phyloP scores from a whole-genome alignment of 2,797 vertebrate genomes.

The Hoplostethus mediterraneus region DNA sequence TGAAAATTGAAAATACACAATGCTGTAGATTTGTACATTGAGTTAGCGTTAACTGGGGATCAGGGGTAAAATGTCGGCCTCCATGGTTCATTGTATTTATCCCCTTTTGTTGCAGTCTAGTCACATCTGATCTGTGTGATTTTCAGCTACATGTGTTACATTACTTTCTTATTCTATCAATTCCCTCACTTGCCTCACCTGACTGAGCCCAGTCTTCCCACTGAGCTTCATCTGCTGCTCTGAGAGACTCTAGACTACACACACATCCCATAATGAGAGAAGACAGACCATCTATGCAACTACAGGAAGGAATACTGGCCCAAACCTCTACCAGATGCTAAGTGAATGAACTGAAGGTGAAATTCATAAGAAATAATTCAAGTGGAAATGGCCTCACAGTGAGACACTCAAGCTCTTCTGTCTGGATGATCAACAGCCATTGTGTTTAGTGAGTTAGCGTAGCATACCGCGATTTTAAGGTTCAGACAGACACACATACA shows the following conservation, averaged over 20 bases:
- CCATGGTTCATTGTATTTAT: conserved; percentile 44
- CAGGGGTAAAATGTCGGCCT: too few species aligned
- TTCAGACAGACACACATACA: background rate
- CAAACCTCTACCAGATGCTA: conserved; percentile 43
- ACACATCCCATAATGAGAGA: conserved; percentile 44
- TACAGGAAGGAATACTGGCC: conserved; percentile 52
- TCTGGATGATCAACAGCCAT: background rate
- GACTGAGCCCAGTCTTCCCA: background rate
- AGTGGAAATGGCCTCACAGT: conserved; percentile 25
- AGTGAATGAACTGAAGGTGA: conserved; percentile 52
- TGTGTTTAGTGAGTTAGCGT: background rate
- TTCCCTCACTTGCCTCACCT: background rate
- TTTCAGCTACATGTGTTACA: background rate
- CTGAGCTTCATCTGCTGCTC: background rate
- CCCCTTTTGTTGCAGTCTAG: conserved; percentile 16
- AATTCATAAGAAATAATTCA: conserved; percentile 51
- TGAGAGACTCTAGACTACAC: conserved; percentile 25
- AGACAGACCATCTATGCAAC: conserved; percentile 44
- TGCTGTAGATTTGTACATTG: background rate
- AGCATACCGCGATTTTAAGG: background rate
- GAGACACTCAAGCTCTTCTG: background rate
- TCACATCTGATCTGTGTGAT: conserved; percentile 23
- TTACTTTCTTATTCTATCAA: conserved; percentile 5
- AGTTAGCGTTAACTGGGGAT: background rate
- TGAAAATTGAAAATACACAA: too few species aligned